phyloP scores from a whole-genome alignment of 2,113 vertebrate genomes.

The Zapus hudsonius region DNA sequence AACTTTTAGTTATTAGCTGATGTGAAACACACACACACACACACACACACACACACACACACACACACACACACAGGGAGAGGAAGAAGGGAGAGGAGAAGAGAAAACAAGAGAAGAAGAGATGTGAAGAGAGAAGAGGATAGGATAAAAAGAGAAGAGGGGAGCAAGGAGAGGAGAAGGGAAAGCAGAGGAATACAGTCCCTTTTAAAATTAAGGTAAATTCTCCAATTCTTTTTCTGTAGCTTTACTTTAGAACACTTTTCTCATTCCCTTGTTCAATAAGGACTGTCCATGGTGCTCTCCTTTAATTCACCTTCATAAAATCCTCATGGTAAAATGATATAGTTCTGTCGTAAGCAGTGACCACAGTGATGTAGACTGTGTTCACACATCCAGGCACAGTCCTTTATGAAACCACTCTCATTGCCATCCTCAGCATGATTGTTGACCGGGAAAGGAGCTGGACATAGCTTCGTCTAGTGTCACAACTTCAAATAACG shows the following conservation, averaged over 20 bases:
- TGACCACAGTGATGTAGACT: background rate
- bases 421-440: fast-evolving
- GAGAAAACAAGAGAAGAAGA: no score
- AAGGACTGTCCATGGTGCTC: background rate
- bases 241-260: background rate
- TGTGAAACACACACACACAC: background rate
- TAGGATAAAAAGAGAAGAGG: no score
- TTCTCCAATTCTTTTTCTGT: background rate
- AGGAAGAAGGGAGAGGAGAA: no score
- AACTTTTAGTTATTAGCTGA: background rate
- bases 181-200: background rate
- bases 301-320: background rate
- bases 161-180: no score
- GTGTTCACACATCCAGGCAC: background rate
- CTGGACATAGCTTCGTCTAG: background rate
- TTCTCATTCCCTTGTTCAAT: background rate
- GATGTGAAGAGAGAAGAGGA: no score
- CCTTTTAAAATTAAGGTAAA: background rate
- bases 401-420: no score
- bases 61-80: no score
- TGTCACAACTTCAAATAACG: background rate
- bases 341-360: fast-evolving
- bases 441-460: background rate
- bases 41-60: no score
- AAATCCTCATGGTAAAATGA: no score